Evolutionary conservation across 2,113 vertebrate species (phyloP).

Genomic region (Charadrius vociferus): DNA sequence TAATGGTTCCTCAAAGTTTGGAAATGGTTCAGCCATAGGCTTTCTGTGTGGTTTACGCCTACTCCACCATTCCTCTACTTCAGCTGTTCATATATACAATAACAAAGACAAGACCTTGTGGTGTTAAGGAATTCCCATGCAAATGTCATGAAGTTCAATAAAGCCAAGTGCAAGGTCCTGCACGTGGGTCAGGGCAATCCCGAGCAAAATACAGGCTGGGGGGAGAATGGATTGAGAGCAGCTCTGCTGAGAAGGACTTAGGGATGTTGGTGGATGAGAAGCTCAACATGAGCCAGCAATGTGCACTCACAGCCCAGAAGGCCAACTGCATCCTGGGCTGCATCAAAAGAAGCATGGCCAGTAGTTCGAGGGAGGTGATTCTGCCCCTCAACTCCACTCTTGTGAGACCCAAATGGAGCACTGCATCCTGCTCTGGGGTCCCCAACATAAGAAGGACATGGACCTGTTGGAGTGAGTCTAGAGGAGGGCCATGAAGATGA

Average conservation of each 20-base stretch:
- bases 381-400: not conserved
- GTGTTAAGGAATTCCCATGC: not conserved
- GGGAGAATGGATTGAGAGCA: not conserved
- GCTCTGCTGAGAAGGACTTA: not conserved
- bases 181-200: not conserved
- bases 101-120: not conserved
- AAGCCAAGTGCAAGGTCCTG: not conserved
- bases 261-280: not conserved
- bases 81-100: not conserved
- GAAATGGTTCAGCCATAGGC: not conserved
- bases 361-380: not conserved
- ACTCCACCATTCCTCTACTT: not conserved
- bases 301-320: not conserved
- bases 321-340: not conserved
- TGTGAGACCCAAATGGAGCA: not conserved
- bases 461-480: not conserved
- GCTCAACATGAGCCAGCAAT: not conserved
- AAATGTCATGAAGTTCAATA: not conserved
- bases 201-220: not conserved
- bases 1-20: not conserved
- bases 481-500: not conserved
- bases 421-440: not conserved
- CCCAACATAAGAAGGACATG: not conserved
- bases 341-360: not conserved
- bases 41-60: not conserved